Conservation (phyloP, 2,888 invertebrate genomes). For the Diplazon laetatorius region DNA sequence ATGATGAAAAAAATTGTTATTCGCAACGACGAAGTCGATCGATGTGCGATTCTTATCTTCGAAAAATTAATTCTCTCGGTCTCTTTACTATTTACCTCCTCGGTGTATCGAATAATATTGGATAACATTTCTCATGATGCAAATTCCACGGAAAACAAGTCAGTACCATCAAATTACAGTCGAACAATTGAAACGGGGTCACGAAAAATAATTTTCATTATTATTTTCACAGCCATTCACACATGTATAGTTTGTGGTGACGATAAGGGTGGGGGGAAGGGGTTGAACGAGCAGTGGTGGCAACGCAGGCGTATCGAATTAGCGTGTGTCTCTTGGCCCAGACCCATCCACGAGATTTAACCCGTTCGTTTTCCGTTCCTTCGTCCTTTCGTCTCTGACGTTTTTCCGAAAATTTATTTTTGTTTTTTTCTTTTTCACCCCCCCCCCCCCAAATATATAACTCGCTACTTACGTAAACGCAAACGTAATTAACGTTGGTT, state of each 20-base stretch:
- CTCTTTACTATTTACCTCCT: too few relatives aligned
- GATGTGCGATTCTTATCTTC: not conserved
- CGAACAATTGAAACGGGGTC: constrained; percentile 29
- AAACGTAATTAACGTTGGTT: constrained; percentile 56
- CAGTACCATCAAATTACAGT: not conserved
- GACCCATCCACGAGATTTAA: constrained; percentile 51
- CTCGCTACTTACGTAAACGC: constrained; percentile 60
- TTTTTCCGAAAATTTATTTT: too few relatives aligned
- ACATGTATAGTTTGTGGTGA: too few relatives aligned
- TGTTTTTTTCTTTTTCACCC: not conserved
- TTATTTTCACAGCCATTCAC: too few relatives aligned
- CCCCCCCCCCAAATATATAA: constrained; percentile 32
- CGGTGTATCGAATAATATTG: not conserved
- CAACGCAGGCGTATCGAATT: constrained; percentile 33
- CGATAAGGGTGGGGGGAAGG: not conserved
- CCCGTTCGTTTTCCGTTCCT: constrained; percentile 21
- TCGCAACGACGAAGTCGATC: not conserved
- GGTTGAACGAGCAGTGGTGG: not conserved
- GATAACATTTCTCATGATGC: not conserved
- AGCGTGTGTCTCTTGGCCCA: constrained; percentile 58
- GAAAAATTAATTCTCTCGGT: not conserved
- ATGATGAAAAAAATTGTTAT: not conserved
- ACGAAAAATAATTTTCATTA: too few relatives aligned
- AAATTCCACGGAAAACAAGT: not conserved
- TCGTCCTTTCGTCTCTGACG: constrained; percentile 3